phyloP scores from a whole-genome alignment of 2,888 invertebrate species.

The Chironomus tentans region DNA sequence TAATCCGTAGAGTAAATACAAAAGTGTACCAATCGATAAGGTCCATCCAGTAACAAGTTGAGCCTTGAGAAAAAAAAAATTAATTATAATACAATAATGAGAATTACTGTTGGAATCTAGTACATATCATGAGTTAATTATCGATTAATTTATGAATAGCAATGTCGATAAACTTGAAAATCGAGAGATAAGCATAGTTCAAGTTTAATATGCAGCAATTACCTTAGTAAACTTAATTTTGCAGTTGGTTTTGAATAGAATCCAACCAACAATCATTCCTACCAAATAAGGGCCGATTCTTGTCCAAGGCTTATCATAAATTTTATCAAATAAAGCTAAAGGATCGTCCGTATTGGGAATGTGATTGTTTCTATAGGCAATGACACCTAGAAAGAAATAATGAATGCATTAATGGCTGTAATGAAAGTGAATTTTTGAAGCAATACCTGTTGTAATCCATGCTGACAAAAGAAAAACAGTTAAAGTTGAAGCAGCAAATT shows the following conservation, averaged over 20 bases:
- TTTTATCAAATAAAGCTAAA: slow-evolving; percentile 74
- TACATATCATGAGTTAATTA: no score
- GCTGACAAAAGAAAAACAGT: slow-evolving; percentile 62
- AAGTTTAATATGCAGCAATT: not conserved
- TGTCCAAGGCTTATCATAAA: slow-evolving; percentile 86
- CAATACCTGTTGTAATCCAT: slow-evolving; percentile 58
- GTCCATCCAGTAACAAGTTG: slow-evolving; percentile 63
- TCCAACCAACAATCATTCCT: slow-evolving; percentile 77
- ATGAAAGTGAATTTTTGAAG: not conserved
- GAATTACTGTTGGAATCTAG: no score
- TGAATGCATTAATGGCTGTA: not conserved
- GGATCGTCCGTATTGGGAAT: slow-evolving; percentile 72
- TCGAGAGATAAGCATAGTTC: no score
- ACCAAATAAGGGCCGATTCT: slow-evolving; percentile 64
- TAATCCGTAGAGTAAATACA: slow-evolving; percentile 69
- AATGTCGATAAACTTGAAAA: no score
- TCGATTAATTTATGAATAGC: no score
- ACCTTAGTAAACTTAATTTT: slow-evolving; percentile 65
- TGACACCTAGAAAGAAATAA: slow-evolving; percentile 43
- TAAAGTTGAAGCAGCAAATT: slow-evolving; percentile 58
- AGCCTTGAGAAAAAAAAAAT: slow-evolving; percentile 42
- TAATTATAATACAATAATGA: not conserved
- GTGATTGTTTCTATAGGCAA: slow-evolving; percentile 69
- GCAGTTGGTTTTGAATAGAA: slow-evolving; percentile 71
- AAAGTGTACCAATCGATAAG: slow-evolving; percentile 53